phyloP scores from a whole-genome alignment of 2,888 invertebrate genomes.

The Monochamus alternatus region DNA sequence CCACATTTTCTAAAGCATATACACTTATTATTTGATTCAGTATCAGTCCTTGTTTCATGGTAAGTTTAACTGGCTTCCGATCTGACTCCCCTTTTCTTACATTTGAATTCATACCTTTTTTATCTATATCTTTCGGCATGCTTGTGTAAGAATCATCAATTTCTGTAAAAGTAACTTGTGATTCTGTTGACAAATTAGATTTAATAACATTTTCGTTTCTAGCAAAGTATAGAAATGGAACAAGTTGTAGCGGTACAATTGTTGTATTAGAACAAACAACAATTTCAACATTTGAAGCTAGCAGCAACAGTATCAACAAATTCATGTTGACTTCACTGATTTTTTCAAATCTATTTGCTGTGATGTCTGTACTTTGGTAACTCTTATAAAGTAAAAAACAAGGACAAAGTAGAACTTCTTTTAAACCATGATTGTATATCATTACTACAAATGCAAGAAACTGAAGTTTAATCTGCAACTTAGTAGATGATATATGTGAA shows the following conservation, averaged over 20 bases:
- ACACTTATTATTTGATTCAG: conserved; percentile 63
- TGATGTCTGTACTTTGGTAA: background rate
- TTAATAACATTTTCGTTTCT: background rate
- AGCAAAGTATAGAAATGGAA: conserved; percentile 8
- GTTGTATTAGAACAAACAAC: background rate
- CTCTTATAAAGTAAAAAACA: background rate
- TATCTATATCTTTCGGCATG: background rate
- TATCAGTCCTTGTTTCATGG: conserved; percentile 61
- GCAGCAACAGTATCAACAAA: background rate
- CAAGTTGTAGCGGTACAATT: background rate
- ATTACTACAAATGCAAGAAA: background rate
- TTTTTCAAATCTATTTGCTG: background rate
- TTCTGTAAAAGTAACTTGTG: background rate
- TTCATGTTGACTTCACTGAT: background rate
- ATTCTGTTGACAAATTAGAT: background rate
- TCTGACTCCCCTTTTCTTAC: background rate
- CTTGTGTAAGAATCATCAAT: no score
- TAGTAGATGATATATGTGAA: no score
- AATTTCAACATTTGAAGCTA: background rate
- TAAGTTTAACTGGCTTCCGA: conserved; percentile 56
- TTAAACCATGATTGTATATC: background rate
- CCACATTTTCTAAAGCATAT: conserved; percentile 57
- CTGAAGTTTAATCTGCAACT: background rate
- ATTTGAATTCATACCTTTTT: background rate
- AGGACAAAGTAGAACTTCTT: background rate